phyloP scores from a whole-genome alignment of 2,888 invertebrate species.

The Mallateleia sp. region DNA sequence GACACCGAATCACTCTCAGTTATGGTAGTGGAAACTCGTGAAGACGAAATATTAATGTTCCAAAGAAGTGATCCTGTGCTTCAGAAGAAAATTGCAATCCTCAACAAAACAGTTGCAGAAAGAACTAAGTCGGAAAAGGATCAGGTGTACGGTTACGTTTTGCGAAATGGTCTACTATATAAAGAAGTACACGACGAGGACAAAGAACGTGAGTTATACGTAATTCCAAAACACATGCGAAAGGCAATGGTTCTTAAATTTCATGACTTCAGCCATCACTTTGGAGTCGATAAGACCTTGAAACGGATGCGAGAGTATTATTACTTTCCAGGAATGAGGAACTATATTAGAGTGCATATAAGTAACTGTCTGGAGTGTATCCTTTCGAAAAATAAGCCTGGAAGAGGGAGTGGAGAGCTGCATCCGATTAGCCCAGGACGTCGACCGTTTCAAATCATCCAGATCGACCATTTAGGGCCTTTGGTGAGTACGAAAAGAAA shows the following conservation, averaged over 20 bases:
- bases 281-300: not conserved
- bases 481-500: not conserved
- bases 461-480: not conserved
- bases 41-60: conserved; percentile 6
- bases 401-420: not conserved
- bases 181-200: not conserved
- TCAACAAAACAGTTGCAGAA: not conserved
- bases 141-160: not conserved
- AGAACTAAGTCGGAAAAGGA: not conserved
- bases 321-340: conserved; percentile 5
- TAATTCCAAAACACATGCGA: conserved; percentile 6
- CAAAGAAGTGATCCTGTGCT: not conserved
- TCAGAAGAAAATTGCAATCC: not conserved
- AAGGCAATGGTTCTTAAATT: conserved; percentile 3
- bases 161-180: not conserved
- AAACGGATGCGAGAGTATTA: not conserved
- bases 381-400: not conserved
- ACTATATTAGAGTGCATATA: conserved; percentile 13
- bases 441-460: conserved; percentile 19
- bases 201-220: not conserved
- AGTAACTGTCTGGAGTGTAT: conserved; percentile 14
- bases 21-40: not conserved
- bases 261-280: conserved; percentile 4
- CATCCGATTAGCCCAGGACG: conserved; percentile 10
- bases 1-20: not conserved